Conservation (phyloP, 2,888 invertebrate species). For the Melitaea athalia region DNA sequence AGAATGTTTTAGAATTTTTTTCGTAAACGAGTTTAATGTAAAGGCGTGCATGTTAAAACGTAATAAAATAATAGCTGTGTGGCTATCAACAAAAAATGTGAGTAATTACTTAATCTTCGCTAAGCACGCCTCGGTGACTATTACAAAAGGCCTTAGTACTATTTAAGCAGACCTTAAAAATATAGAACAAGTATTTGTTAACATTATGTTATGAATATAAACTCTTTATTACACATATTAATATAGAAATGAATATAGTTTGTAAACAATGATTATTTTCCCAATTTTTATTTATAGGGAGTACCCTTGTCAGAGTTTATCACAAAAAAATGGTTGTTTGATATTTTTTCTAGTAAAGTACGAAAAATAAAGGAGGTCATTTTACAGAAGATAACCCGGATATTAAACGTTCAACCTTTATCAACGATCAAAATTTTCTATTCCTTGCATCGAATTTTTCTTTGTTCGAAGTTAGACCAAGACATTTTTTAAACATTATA, state of each 20-base stretch:
- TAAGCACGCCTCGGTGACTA: conserved; percentile 35
- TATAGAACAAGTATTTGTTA: neutral
- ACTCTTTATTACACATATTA: neutral
- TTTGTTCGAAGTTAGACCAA: neutral
- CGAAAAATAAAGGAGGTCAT: neutral
- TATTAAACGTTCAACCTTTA: neutral
- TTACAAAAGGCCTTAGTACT: conserved; percentile 30
- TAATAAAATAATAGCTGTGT: conserved; percentile 33
- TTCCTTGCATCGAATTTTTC: neutral
- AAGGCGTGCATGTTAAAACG: conserved; percentile 29
- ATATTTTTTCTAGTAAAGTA: neutral
- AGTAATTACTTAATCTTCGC: conserved; percentile 34
- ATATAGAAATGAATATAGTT: neutral
- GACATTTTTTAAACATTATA: no score
- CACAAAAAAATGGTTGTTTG: neutral
- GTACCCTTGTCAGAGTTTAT: no score
- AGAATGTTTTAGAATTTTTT: neutral
- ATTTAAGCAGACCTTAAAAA: conserved; percentile 13
- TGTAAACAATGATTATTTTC: neutral
- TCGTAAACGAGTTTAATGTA: conserved; percentile 21
- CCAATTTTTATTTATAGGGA: neutral
- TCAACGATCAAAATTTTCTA: neutral
- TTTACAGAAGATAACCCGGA: neutral
- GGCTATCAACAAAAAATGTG: conserved; percentile 32
- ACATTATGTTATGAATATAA: neutral